These are phyloP conservation scores for Eurystomus glaucurus DNA, from an alignment of 2,797 vertebrate genomes.

Conservation along the genomic window DNA sequence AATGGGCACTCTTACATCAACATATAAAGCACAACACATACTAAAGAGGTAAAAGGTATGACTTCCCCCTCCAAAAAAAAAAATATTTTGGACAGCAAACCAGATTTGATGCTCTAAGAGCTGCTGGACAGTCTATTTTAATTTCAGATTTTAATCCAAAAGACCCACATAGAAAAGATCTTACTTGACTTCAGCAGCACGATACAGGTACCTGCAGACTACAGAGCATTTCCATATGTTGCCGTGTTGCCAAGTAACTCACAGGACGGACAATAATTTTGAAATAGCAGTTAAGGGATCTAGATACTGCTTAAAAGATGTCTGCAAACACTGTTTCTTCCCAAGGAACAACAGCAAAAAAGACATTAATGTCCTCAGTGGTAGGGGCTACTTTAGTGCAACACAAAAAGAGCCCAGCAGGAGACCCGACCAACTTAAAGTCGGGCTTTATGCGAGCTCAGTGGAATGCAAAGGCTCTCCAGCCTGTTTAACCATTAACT, in stretches of 20 bases:
- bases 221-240: not conserved
- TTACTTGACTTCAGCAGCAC: not conserved
- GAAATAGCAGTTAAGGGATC: not conserved
- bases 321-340: not conserved
- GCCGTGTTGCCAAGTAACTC: not conserved
- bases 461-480: not conserved
- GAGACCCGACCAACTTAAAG: not conserved
- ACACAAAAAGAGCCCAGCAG: not conserved
- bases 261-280: not conserved
- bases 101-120: not conserved
- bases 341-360: not conserved
- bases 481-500: not conserved
- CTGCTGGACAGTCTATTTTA: not conserved
- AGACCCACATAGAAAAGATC: not conserved
- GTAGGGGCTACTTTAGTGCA: not conserved
- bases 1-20: not conserved
- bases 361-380: rapidly evolving
- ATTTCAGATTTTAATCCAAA: not conserved
- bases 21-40: not conserved
- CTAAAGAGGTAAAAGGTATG: not conserved
- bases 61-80: not conserved
- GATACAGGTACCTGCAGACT: not conserved
- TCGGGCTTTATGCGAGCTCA: not conserved
- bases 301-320: not conserved
- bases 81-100: not conserved